Percentiles rank a stretch among this genome's conserved stretches.
Evolutionary conservation across 2,888 invertebrate species (phyloP).

Genomic region (Frankliniella fusca): DNA sequence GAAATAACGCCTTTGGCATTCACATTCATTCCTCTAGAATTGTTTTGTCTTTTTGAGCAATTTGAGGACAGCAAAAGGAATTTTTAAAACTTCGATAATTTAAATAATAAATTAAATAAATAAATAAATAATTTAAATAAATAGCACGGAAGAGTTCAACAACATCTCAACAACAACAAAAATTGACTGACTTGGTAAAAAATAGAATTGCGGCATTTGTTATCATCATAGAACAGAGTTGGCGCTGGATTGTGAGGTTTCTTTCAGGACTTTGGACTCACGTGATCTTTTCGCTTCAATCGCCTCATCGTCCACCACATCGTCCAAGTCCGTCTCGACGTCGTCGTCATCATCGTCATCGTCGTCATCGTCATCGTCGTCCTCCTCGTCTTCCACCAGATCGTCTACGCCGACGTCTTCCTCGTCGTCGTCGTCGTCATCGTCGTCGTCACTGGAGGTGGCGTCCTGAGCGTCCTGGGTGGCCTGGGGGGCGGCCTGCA

Average conservation of each 20-base stretch:
- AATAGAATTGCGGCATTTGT: background rate
- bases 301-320: slow-evolving; percentile 53
- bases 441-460: slow-evolving; percentile 45
- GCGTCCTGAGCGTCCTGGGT: slow-evolving; percentile 40
- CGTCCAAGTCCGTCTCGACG: slow-evolving; percentile 50
- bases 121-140: slow-evolving; percentile 34
- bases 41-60: slow-evolving; percentile 19
- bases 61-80: slow-evolving; percentile 25
- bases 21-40: slow-evolving; percentile 23
- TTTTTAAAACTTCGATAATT: slow-evolving; percentile 17
- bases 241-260: slow-evolving; percentile 24
- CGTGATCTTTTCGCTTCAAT: slow-evolving; percentile 71
- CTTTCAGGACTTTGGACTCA: slow-evolving; percentile 63
- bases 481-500: slow-evolving; percentile 48
- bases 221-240: slow-evolving; percentile 13
- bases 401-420: slow-evolving; percentile 41
- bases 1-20: slow-evolving; percentile 16
- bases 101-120: slow-evolving; percentile 33
- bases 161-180: slow-evolving; percentile 1
- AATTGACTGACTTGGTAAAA: slow-evolving; percentile 23
- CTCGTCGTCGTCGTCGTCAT: slow-evolving; percentile 43
- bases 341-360: slow-evolving; percentile 48
- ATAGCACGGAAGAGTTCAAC: slow-evolving; percentile 29
- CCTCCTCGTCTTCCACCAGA: slow-evolving; percentile 42
- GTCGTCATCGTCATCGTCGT: slow-evolving; percentile 49